phyloP scores from a whole-genome alignment of 1,140 invertebrate species.

The Ostrea edulis region DNA sequence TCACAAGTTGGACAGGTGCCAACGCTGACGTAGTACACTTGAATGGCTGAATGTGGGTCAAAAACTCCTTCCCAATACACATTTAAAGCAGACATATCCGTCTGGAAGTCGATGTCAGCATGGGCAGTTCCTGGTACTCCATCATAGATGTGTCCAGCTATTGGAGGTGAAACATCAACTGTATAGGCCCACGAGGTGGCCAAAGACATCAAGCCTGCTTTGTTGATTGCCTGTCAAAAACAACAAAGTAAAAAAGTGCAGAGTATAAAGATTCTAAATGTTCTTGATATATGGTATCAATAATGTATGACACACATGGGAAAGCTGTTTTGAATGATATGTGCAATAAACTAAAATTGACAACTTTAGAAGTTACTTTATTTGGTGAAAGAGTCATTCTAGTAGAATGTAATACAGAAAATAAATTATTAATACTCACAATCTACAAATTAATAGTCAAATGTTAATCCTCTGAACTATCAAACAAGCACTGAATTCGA shows the following conservation, averaged over 20 bases:
- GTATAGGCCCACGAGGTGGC: constrained; percentile 52
- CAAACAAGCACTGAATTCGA: too few species aligned
- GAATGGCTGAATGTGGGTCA: constrained; percentile 56
- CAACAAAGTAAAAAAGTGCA: not conserved
- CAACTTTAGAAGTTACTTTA: too few species aligned
- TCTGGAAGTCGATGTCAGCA: constrained; percentile 49
- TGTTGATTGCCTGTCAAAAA: constrained; percentile 46
- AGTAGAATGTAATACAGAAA: too few species aligned
- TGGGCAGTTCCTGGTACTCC: not conserved
- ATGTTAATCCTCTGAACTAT: too few species aligned
- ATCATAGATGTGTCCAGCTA: constrained; percentile 61
- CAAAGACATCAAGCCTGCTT: constrained; percentile 27
- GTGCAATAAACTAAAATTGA: too few species aligned
- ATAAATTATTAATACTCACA: too few species aligned
- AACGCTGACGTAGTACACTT: constrained; percentile 53
- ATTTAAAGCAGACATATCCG: constrained; percentile 34
- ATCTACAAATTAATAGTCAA: too few species aligned
- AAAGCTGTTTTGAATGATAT: not conserved
- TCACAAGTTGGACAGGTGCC: constrained; percentile 61
- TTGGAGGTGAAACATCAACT: constrained; percentile 47
- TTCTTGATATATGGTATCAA: too few species aligned
- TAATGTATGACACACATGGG: too few species aligned
- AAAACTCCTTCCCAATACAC: constrained; percentile 61
- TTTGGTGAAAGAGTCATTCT: too few species aligned
- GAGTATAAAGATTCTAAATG: too few species aligned